phyloP scores from a whole-genome alignment of 2,113 vertebrate genomes.

The Tyrannus savana region DNA sequence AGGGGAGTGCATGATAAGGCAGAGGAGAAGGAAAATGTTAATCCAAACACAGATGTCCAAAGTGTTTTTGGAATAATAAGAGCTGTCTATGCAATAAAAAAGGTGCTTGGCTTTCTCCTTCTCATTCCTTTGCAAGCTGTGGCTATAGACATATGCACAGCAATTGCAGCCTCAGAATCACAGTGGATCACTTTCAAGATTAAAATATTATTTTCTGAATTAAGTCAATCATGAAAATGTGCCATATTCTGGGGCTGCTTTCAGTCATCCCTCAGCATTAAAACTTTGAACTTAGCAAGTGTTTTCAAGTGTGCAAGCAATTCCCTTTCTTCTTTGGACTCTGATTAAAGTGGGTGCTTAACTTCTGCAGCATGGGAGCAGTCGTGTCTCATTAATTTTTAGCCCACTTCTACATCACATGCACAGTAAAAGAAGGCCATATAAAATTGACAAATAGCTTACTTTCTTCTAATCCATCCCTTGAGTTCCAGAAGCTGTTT shows the following conservation, averaged over 20 bases:
- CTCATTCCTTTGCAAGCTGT: background rate
- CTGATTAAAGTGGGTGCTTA: background rate
- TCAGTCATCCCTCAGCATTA: background rate
- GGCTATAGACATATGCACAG: background rate
- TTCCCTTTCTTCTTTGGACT: background rate
- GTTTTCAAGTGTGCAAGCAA: background rate
- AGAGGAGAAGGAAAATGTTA: background rate
- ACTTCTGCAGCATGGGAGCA: background rate
- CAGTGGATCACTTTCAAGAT: background rate
- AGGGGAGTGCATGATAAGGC: background rate
- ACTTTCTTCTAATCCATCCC: background rate
- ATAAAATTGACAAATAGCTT: background rate
- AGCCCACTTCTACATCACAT: background rate
- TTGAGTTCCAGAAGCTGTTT: background rate
- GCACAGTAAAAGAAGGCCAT: background rate
- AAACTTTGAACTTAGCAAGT: background rate
- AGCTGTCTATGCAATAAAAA: background rate
- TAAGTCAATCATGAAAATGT: background rate
- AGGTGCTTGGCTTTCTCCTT: background rate
- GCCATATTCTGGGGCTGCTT: background rate
- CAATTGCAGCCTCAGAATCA: background rate
- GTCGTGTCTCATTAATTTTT: background rate
- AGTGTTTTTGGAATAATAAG: background rate
- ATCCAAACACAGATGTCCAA: background rate
- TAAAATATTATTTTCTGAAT: background rate